A percentile compares a stretch with the other conserved stretches of the same genome.
phyloP scores from a whole-genome alignment of 2,113 vertebrate species.

The Pomatorhinus ruficollis region DNA sequence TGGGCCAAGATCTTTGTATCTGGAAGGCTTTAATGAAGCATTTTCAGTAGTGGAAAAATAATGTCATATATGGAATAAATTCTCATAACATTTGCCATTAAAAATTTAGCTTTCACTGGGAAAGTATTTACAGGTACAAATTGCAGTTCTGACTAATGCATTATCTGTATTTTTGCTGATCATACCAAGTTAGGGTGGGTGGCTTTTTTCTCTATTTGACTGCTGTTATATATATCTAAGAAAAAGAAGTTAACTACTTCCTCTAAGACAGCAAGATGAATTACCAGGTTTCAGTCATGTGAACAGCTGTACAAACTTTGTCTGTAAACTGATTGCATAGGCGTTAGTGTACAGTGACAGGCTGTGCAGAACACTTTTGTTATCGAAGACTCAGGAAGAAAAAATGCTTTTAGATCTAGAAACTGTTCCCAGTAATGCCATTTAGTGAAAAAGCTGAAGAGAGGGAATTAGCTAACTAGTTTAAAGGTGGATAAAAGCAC shows the following conservation, averaged over 20 bases:
- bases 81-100: not conserved
- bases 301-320: constrained; percentile 1
- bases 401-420: not conserved
- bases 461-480: not conserved
- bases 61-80: not conserved
- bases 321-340: not conserved
- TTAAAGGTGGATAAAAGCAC: not conserved
- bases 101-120: not conserved
- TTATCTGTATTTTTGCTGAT: not conserved
- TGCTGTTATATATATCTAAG: not conserved
- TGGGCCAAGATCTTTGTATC: not conserved
- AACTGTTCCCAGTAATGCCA: not conserved
- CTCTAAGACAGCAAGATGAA: not conserved
- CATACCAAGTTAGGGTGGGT: not conserved
- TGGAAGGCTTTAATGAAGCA: not conserved
- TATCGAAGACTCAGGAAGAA: not conserved
- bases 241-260: not conserved
- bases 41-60: not conserved
- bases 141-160: not conserved
- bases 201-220: not conserved
- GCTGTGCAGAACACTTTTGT: not conserved
- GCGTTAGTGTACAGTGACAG: not conserved
- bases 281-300: not conserved
- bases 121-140: not conserved
- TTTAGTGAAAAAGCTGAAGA: not conserved